Evolutionary conservation across 2,113 vertebrate genomes (phyloP).

Genomic region (Pyxicephalus adspersus): DNA sequence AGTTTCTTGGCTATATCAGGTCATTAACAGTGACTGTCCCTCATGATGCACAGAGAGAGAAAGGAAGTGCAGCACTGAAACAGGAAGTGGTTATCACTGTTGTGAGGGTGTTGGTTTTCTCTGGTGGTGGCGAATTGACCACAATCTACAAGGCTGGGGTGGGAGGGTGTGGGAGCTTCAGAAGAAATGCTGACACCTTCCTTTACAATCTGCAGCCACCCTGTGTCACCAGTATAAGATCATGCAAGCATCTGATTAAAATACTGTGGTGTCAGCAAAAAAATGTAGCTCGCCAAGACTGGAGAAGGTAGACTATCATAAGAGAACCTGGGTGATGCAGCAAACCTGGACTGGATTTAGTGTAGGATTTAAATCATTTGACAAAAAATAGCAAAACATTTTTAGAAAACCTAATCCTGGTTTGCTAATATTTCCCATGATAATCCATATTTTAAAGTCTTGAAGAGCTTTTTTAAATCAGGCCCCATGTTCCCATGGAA

Average conservation of each 20-base stretch:
- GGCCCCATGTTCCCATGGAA: too few species aligned
- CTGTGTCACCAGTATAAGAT: neutral
- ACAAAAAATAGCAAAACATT: too few species aligned
- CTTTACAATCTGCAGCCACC: neutral
- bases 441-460: too few species aligned
- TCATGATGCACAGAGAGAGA: too few species aligned
- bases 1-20: neutral
- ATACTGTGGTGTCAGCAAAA: neutral
- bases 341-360: too few species aligned
- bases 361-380: too few species aligned
- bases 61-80: conserved; percentile 20
- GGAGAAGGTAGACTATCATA: too few species aligned
- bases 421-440: too few species aligned
- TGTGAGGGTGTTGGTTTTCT: neutral
- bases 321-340: too few species aligned
- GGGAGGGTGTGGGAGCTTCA: neutral
- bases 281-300: too few species aligned
- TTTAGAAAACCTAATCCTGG: too few species aligned
- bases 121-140: conserved; percentile 13
- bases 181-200: conserved; percentile 3
- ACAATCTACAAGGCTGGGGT: neutral
- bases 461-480: too few species aligned
- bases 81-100: conserved; percentile 12
- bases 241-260: neutral
- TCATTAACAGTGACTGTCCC: neutral